Conservation (phyloP, 2,797 vertebrate species). For the Natrix natrix region DNA sequence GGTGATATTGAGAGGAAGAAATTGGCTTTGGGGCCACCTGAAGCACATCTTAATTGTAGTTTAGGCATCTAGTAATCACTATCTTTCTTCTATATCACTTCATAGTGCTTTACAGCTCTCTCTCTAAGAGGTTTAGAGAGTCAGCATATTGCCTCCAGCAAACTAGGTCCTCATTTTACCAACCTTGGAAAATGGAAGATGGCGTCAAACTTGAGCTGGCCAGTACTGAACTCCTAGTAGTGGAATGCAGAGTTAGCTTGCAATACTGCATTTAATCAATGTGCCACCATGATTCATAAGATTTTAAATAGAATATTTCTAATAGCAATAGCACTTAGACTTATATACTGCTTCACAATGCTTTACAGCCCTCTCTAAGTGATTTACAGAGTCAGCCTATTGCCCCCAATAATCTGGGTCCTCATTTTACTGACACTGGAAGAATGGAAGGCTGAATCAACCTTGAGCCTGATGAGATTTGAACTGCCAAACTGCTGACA, state of each 20-base stretch:
- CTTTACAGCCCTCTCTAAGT: too few relatives aligned
- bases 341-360: too few relatives aligned
- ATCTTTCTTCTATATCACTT: neutral
- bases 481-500: too few relatives aligned
- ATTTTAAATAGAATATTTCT: neutral
- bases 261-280: neutral
- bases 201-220: neutral
- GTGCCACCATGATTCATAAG: neutral
- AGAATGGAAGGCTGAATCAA: too few relatives aligned
- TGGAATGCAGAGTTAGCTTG: neutral
- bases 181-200: neutral
- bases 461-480: too few relatives aligned
- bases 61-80: neutral
- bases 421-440: too few relatives aligned
- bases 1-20: neutral
- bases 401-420: too few relatives aligned
- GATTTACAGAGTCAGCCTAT: too few relatives aligned
- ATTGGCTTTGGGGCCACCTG: neutral
- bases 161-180: neutral
- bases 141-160: neutral
- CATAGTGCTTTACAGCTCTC: neutral
- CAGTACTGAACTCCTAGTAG: neutral
- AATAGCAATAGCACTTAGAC: too few relatives aligned
- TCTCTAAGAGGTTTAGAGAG: neutral
- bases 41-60: neutral